Conservation (phyloP, 2,888 invertebrate genomes). For the Schizaphis graminum region DNA sequence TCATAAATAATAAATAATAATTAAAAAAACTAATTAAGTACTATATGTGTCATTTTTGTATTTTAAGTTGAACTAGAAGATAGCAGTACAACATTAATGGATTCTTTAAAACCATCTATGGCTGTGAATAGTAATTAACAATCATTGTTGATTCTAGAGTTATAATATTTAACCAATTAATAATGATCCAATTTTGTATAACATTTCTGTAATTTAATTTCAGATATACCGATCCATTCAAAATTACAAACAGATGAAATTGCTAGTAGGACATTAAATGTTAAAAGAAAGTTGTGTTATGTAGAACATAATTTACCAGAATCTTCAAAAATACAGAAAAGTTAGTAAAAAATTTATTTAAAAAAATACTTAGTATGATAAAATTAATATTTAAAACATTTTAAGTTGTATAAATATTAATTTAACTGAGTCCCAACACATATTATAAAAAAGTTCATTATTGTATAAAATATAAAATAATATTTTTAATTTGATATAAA, state of each 20-base stretch:
- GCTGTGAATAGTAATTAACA: conserved; percentile 2
- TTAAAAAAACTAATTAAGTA: background rate
- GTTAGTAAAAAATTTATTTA: conserved; percentile 7
- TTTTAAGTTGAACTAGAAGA: conserved; percentile 29
- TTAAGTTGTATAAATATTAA: background rate
- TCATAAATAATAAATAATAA: background rate
- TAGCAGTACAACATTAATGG: background rate
- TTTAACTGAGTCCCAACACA: background rate
- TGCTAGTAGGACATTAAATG: background rate
- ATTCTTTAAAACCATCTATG: background rate
- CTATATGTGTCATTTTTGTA: background rate
- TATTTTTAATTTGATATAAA: too few relatives aligned
- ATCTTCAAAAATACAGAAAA: background rate
- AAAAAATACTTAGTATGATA: background rate
- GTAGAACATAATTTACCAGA: conserved; percentile 22
- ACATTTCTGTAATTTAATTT: background rate
- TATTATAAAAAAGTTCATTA: background rate
- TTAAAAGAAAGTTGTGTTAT: conserved; percentile 19
- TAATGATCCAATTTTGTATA: background rate
- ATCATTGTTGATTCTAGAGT: background rate
- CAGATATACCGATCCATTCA: background rate
- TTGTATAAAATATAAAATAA: background rate
- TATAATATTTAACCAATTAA: background rate
- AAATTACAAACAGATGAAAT: background rate
- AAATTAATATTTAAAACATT: conserved; percentile 33